Evolutionary conservation across 2,888 invertebrate species (phyloP).

Genomic region (Calliphora vomitoria): DNA sequence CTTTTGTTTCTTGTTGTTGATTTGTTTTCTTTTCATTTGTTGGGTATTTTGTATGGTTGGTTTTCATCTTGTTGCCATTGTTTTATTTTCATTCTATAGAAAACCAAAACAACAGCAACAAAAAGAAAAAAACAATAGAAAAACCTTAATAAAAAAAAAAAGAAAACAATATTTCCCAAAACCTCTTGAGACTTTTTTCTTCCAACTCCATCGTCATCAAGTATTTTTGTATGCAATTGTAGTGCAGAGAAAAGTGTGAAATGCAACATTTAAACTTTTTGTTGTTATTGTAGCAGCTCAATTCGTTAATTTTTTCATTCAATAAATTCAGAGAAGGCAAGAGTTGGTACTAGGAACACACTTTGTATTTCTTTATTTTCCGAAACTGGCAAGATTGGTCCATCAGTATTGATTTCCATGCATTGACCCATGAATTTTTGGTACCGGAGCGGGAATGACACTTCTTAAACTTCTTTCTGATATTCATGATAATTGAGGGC

Average conservation of each 20-base stretch:
- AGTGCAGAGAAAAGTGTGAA: conserved; percentile 57
- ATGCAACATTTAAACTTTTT: conserved; percentile 57
- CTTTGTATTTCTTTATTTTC: too few species aligned
- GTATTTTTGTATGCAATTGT: conserved; percentile 24
- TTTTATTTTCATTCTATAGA: conserved; percentile 14
- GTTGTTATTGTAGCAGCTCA: neutral
- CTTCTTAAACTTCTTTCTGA: too few species aligned
- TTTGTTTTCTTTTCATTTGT: conserved; percentile 58
- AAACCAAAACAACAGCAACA: conserved; percentile 4
- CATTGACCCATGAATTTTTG: too few species aligned
- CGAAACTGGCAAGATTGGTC: too few species aligned
- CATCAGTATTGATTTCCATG: too few species aligned
- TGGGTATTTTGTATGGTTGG: conserved; percentile 36
- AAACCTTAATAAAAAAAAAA: neutral
- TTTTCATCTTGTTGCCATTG: conserved; percentile 20
- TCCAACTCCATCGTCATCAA: conserved; percentile 55
- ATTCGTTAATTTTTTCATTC: neutral
- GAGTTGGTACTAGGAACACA: neutral
- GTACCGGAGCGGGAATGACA: too few species aligned
- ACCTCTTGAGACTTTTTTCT: conserved; percentile 68
- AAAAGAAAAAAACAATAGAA: conserved; percentile 13
- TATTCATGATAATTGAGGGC: too few species aligned
- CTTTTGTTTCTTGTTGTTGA: conserved; percentile 10
- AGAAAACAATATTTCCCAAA: conserved; percentile 36
- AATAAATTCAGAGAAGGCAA: neutral